These are phyloP conservation scores for Antidorcas marsupialis DNA, from an alignment of 2,113 vertebrate species.

Conservation along the genomic window DNA sequence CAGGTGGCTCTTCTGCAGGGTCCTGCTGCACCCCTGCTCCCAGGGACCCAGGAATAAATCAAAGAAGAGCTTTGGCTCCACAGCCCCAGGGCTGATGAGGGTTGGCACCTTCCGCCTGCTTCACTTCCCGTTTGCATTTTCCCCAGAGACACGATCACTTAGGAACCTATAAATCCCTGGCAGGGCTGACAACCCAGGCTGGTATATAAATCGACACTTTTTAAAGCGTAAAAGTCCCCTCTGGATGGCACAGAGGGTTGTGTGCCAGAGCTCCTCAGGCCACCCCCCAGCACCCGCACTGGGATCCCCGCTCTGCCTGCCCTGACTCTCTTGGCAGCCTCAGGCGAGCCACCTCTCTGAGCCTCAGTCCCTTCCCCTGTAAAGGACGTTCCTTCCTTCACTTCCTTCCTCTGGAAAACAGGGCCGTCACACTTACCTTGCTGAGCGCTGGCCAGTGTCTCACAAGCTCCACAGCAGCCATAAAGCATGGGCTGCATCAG, in stretches of 20 bases:
- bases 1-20: neutral
- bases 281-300: neutral
- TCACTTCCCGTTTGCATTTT: neutral
- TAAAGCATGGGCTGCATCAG: accelerated
- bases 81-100: neutral
- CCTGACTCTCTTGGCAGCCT: too few relatives aligned
- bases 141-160: conserved; percentile 44
- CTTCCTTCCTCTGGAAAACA: neutral
- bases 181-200: neutral
- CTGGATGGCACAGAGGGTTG: accelerated
- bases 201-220: conserved; percentile 24
- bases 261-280: neutral
- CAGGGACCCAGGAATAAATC: neutral
- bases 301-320: neutral
- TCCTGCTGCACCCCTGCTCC: accelerated
- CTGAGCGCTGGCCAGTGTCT: accelerated
- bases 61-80: neutral
- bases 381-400: neutral
- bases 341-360: accelerated
- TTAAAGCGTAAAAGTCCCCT: conserved; percentile 4
- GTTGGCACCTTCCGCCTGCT: neutral
- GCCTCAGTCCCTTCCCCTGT: neutral
- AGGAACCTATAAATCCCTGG: conserved; percentile 49
- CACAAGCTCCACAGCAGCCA: accelerated
- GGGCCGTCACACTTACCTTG: neutral